Conservation (phyloP, 2,888 invertebrate genomes). For the Drosophila austrosaltans region DNA sequence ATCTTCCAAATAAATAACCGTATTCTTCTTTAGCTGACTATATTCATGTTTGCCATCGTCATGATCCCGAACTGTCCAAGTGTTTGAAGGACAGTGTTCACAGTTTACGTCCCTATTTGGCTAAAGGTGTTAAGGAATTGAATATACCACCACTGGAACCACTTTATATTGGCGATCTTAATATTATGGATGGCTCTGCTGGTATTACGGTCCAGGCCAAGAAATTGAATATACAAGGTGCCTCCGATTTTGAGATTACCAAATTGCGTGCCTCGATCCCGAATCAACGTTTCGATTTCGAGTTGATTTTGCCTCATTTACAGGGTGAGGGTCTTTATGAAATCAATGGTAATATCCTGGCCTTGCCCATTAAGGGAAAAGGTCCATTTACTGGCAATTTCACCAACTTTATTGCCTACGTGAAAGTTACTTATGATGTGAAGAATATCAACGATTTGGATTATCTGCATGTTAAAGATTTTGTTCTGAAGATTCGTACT, state of each 20-base stretch:
- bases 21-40: conserved; percentile 86
- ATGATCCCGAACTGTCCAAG: conserved; percentile 86
- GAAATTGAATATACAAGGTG: conserved; percentile 87
- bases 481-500: conserved; percentile 88
- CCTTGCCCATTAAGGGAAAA: conserved; percentile 89
- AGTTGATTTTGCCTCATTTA: conserved; percentile 86
- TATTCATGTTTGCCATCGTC: conserved; percentile 87
- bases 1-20: background rate
- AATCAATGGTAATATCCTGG: conserved; percentile 88
- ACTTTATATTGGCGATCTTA: conserved; percentile 87
- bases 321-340: conserved; percentile 87
- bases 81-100: conserved; percentile 87
- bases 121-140: conserved; percentile 87
- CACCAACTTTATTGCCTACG: conserved; percentile 86
- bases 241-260: conserved; percentile 86
- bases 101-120: conserved; percentile 85
- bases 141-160: conserved; percentile 89
- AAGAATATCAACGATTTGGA: conserved; percentile 84
- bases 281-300: conserved; percentile 84
- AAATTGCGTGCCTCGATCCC: conserved; percentile 83
- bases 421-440: conserved; percentile 86
- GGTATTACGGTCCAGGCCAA: conserved; percentile 82
- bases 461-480: conserved; percentile 86
- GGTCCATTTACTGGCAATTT: conserved; percentile 89
- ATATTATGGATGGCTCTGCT: conserved; percentile 85